Evolutionary conservation across 2,113 vertebrate genomes (phyloP).

Genomic region (Larimichthys crocea): DNA sequence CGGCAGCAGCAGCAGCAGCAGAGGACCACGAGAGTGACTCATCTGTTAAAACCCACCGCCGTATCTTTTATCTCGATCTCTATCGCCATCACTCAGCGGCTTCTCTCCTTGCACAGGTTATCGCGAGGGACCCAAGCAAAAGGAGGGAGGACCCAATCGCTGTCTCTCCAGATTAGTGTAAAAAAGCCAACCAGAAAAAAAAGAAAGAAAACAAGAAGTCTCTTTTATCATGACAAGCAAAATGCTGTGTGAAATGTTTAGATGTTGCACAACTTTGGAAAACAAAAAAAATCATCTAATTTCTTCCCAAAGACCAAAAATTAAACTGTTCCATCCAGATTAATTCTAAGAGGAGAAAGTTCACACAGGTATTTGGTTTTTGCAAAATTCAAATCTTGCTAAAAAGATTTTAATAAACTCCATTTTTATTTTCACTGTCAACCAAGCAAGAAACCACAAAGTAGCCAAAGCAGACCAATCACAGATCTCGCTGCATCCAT

Average conservation of each 20-base stretch:
- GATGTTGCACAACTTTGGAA: neutral
- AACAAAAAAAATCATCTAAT: neutral
- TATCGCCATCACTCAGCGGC: slow-evolving; percentile 66
- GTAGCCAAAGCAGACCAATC: neutral
- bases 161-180: slow-evolving; percentile 6
- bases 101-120: slow-evolving; percentile 54
- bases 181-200: neutral
- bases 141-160: neutral
- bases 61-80: slow-evolving; percentile 78
- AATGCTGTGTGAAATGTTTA: slow-evolving; percentile 14
- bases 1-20: slow-evolving; percentile 20
- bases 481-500: neutral
- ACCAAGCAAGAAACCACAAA: neutral
- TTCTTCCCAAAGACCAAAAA: neutral
- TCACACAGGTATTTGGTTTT: neutral
- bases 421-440: neutral
- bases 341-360: neutral
- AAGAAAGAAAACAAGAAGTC: neutral
- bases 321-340: neutral
- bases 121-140: slow-evolving; percentile 18
- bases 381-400: neutral
- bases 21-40: slow-evolving; percentile 60
- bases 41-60: slow-evolving; percentile 67
- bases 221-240: slow-evolving; percentile 16
- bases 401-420: neutral